Percentiles rank a stretch among this genome's conserved stretches.
These are phyloP conservation scores for Cyclophora punctaria DNA, from an alignment of 2,888 invertebrate genomes.

Conservation along the genomic window DNA sequence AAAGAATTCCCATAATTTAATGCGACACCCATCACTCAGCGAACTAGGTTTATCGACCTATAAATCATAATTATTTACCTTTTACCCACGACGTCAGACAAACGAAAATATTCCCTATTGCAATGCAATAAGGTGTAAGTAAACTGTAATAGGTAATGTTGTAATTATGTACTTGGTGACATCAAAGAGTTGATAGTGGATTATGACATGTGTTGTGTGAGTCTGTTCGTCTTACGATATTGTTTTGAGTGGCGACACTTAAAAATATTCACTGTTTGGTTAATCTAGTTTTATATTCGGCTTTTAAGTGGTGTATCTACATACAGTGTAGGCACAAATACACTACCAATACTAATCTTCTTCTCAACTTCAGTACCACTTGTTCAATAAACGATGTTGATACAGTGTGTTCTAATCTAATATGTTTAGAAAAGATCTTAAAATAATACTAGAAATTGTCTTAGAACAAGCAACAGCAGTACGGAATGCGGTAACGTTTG, in stretches of 20 bases:
- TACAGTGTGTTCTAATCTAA: too few relatives aligned
- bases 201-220: constrained; percentile 21
- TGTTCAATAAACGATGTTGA: too few relatives aligned
- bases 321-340: too few relatives aligned
- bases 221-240: constrained; percentile 4
- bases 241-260: neutral
- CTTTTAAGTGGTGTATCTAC: too few relatives aligned
- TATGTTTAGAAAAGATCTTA: too few relatives aligned
- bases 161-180: constrained; percentile 14
- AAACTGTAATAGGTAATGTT: neutral
- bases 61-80: constrained; percentile 35
- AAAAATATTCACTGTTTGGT: too few relatives aligned
- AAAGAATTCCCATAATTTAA: constrained; percentile 24
- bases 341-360: too few relatives aligned
- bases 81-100: constrained; percentile 2
- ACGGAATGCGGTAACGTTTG: too few relatives aligned
- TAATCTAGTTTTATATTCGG: too few relatives aligned
- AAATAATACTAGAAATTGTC: too few relatives aligned
- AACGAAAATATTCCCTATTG: constrained; percentile 4
- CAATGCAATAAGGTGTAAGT: constrained; percentile 1
- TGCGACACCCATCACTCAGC: constrained; percentile 44
- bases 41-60: constrained; percentile 41
- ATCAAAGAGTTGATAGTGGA: constrained; percentile 16
- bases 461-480: too few relatives aligned
- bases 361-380: too few relatives aligned